Percentiles rank a stretch among this genome's conserved stretches.
These are phyloP conservation scores for Hecatera dysodea DNA, from an alignment of 2,888 invertebrate genomes.

Conservation along the genomic window DNA sequence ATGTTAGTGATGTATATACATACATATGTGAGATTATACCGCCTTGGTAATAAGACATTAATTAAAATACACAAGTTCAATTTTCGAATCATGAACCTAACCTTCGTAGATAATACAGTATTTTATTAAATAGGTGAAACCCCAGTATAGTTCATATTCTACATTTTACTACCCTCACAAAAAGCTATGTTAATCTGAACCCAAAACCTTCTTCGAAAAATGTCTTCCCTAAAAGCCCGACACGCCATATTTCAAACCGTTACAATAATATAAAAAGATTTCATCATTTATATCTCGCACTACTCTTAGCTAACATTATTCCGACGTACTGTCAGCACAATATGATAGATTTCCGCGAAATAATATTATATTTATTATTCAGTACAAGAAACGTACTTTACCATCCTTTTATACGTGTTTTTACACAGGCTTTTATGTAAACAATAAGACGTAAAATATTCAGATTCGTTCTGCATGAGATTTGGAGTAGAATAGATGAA, in stretches of 20 bases:
- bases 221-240: slow-evolving; percentile 41
- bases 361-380: slow-evolving; percentile 43
- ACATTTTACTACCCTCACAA: not conserved
- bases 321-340: slow-evolving; percentile 41
- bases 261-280: slow-evolving; percentile 47
- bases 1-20: too few species aligned
- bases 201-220: not conserved
- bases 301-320: slow-evolving; percentile 37
- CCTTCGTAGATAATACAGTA: not conserved
- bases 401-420: slow-evolving; percentile 12
- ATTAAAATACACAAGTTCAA: not conserved
- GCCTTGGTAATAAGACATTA: not conserved
- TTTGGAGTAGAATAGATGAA: slow-evolving; percentile 18
- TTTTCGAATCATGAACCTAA: not conserved
- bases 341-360: slow-evolving; percentile 42
- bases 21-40: not conserved
- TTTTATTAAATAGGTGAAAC: not conserved
- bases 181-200: slow-evolving; percentile 23
- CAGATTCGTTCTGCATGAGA: slow-evolving; percentile 10
- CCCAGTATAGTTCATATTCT: not conserved
- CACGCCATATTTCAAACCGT: slow-evolving; percentile 40
- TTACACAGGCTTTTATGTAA: slow-evolving; percentile 23
- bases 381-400: slow-evolving; percentile 19
- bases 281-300: slow-evolving; percentile 22
- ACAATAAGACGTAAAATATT: slow-evolving; percentile 32